Evolutionary conservation across 2,113 vertebrate species (phyloP), one percentile per base, ranked within the genome.

Genomic region (Aphyosemion australe): DNA sequence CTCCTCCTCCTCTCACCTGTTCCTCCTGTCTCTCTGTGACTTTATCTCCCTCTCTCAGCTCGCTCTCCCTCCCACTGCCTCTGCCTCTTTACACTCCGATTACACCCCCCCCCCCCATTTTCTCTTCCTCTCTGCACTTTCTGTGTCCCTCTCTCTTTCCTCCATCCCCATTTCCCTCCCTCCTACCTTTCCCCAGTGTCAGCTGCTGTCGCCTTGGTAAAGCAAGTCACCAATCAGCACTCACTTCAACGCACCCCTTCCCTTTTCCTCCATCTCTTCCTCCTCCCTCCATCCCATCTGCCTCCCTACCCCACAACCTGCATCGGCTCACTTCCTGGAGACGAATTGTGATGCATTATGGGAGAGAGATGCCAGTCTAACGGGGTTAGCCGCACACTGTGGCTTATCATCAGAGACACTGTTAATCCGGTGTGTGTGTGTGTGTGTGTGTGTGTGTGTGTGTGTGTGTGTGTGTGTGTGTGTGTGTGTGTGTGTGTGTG

Each of bases 281-380:
- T 37, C 65, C 65, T 59, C 34, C 48, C 72, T 39, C 57, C 32
- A 10, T 71, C 65, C 84, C 79, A 83, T 80, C 70, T 83, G 71
- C 78, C 61, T 73, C 69, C 73, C 76, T 73, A 79, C 79, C 63
- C 69, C 37, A 19, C 79, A 78, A 84, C 88, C 88, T 84, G 82
- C 80, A 85, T 83, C 85, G 82, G 68, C 77, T 85, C 82, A 88
- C 85, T 90, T 92, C 85, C 89, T 91, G 87, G 75, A 85, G 79
- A 84, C 68, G 10, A 80, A 81, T 73, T 76, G 61, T 81, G 83
- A 84, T 83, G 88, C 78, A 88, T 90, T 87, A 72, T 91, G 89
- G 86, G 85, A 48, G 84, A 86, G 79, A 85, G 84, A 85, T 80
- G 80, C 78, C 83, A 84, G 88, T 89, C 88, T 90, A 87, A 88